These are phyloP conservation scores for Mythimna loreyi DNA, from an alignment of 2,888 invertebrate species.

Conservation along the genomic window DNA sequence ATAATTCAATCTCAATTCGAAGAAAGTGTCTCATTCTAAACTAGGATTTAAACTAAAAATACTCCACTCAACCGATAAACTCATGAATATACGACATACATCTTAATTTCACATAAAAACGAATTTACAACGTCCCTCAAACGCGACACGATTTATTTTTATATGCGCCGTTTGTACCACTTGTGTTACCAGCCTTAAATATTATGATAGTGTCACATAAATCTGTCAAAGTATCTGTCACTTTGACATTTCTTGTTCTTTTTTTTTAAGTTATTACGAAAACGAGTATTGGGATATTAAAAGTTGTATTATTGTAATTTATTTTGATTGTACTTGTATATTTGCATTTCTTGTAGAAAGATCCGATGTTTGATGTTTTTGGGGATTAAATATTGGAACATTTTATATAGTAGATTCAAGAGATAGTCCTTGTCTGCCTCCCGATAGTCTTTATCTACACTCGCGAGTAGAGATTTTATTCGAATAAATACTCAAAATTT, in stretches of 20 bases:
- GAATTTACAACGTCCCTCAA: constrained; percentile 80
- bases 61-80: constrained; percentile 79
- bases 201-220: constrained; percentile 84
- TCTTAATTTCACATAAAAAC: constrained; percentile 89
- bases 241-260: constrained; percentile 34
- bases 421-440: no score
- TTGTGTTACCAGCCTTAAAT: constrained; percentile 84
- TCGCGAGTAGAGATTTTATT: no score
- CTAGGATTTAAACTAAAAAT: constrained; percentile 64
- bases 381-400: neutral
- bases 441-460: no score
- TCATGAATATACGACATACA: constrained; percentile 81
- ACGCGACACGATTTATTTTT: constrained; percentile 80
- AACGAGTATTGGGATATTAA: constrained; percentile 32
- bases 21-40: constrained; percentile 21
- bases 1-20: constrained; percentile 4
- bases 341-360: neutral
- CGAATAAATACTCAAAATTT: no score
- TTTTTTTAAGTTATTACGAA: constrained; percentile 9
- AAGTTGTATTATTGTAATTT: constrained; percentile 23
- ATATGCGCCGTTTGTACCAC: constrained; percentile 72
- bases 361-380: constrained; percentile 15
- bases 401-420: no score
- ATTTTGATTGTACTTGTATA: constrained; percentile 4
- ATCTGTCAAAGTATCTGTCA: constrained; percentile 76